Base-by-base conservation (phyloP, 1,140 invertebrate genomes). In the Drosophila dunni region DNA sequence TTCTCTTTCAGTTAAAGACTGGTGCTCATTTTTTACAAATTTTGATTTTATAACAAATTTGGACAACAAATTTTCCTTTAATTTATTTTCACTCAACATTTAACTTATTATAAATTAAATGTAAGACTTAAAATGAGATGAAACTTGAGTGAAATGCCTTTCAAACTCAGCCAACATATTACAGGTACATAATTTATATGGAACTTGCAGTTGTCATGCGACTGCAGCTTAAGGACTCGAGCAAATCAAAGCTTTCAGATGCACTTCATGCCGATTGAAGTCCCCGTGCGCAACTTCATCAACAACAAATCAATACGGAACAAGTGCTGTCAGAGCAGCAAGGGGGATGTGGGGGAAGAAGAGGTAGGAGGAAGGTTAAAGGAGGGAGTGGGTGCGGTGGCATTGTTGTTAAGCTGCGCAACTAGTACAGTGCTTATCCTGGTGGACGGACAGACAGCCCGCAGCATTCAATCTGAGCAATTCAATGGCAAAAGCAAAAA, bases 381-480 rank as follows among this genome's bases (percentile, higher is more conserved):
- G 9, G 1, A 29, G 4, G 4, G 11, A 10, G 29, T 29, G n/a
- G 20, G 29, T 29, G n/a, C 7, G 9, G 20, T 48, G 29, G 50
- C n/a, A 6, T 33, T 46, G 13, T 46, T 10, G n/a, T 33, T 34
- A 61, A 42, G 53, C 53, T 63, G 46, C 33, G 60, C 46, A 24
- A 51, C 45, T 62, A 34, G 46, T 51, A 17, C 40, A 45, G 57
- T 46, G 40, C 10, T 17, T 17, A 15, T 38, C 15, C 57, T 29
- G 38, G 7, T 29, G n/a, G 24, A 15, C 20, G 1, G 3, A 46
- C 40, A 45, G 29, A 46, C 20, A 51, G 65, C 67, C 42, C 56
- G 15, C n/a, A 62, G 56, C 60, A 44, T 60, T 78, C 69, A 81
- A 74, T 81, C 79, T 74, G 58, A 74, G 71, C n/a, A 10, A 68